These are phyloP conservation scores for Pogonocichla stellata DNA, from an alignment of 2,113 vertebrate genomes.

Conservation along the genomic window DNA sequence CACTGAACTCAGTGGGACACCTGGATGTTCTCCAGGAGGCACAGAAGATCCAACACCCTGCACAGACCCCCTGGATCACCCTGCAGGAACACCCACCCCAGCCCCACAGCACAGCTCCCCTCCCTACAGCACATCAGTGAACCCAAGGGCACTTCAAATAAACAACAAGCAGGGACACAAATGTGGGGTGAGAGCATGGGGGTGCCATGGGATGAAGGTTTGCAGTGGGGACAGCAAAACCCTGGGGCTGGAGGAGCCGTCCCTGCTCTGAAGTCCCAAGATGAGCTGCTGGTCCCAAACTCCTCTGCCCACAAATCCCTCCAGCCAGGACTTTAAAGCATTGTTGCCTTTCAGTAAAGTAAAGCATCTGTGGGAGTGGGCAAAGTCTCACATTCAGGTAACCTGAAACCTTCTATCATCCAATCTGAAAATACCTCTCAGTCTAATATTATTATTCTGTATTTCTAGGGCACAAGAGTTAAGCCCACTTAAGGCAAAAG, in stretches of 20 bases:
- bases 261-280: background rate
- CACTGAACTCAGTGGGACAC: background rate
- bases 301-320: background rate
- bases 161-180: background rate
- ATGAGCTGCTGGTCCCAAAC: background rate
- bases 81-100: background rate
- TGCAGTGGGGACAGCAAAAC: background rate
- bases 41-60: background rate
- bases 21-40: rapidly evolving
- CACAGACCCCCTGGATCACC: background rate
- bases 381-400: rapidly evolving
- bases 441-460: background rate
- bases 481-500: conserved; percentile 17
- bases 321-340: rapidly evolving
- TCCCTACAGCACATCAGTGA: rapidly evolving
- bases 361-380: background rate
- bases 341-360: rapidly evolving
- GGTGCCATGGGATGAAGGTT: background rate
- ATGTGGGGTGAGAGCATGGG: rapidly evolving
- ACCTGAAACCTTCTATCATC: background rate
- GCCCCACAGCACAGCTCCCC: background rate
- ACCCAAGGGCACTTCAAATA: rapidly evolving
- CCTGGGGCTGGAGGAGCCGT: background rate
- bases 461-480: background rate
- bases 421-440: background rate